These are phyloP conservation scores for Myioborus melanocephalus DNA, from an alignment of 2,797 vertebrate genomes.

Conservation along the genomic window DNA sequence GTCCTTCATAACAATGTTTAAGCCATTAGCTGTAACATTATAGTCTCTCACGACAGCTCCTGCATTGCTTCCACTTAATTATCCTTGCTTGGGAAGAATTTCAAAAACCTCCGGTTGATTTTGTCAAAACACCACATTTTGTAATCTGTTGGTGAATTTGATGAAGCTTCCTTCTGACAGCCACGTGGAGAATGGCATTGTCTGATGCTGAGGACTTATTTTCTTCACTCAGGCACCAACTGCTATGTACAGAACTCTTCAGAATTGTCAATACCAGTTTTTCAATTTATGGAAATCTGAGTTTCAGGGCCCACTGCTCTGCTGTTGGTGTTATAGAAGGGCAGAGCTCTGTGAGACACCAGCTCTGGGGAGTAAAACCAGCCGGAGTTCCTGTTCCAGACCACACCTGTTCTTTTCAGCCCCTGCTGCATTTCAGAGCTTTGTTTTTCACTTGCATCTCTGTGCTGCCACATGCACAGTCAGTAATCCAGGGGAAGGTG, in stretches of 20 bases:
- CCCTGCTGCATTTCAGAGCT: background rate
- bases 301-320: background rate
- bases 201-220: background rate
- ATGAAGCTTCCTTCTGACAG: background rate
- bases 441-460: background rate
- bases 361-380: background rate
- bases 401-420: background rate
- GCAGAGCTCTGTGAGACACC: rapidly evolving
- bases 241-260: background rate
- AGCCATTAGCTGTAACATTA: background rate
- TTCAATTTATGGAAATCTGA: background rate
- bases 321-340: background rate
- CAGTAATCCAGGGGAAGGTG: background rate
- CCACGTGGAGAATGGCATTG: background rate
- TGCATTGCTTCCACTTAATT: conserved; percentile 11
- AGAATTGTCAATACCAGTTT: background rate
- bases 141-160: conserved; percentile 11
- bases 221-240: background rate
- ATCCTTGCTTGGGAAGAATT: conserved; percentile 19
- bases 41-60: background rate
- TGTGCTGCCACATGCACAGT: background rate
- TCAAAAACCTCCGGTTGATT: conserved; percentile 32
- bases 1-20: background rate
- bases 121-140: conserved; percentile 54
- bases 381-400: background rate